phyloP scores from a whole-genome alignment of 2,888 invertebrate species.

The Drosophila multiciliata region DNA sequence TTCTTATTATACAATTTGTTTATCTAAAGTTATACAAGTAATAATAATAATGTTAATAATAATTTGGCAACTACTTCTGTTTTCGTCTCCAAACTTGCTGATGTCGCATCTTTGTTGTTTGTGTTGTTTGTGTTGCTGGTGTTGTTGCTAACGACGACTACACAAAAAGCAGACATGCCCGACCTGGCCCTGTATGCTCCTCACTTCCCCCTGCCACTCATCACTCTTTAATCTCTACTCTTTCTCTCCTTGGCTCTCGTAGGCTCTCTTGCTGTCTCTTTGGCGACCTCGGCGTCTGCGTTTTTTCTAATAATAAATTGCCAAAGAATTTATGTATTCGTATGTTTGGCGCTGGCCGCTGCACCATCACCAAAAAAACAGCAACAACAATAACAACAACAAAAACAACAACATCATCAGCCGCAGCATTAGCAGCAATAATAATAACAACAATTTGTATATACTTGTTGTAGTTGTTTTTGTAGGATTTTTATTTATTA shows the following conservation, averaged over 20 bases:
- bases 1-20: slow-evolving; percentile 49
- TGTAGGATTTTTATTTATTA: slow-evolving; percentile 53
- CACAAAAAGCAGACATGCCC: slow-evolving; percentile 32
- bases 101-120: slow-evolving; percentile 3
- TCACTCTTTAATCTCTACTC: background rate
- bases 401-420: slow-evolving; percentile 25
- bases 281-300: slow-evolving; percentile 66
- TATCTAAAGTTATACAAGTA: slow-evolving; percentile 56
- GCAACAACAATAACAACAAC: slow-evolving; percentile 19
- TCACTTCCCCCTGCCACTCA: background rate
- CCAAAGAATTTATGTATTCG: slow-evolving; percentile 69
- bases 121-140: slow-evolving; percentile 34
- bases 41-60: slow-evolving; percentile 70
- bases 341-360: slow-evolving; percentile 55
- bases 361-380: slow-evolving; percentile 45
- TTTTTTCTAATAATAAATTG: slow-evolving; percentile 77
- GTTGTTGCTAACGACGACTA: slow-evolving; percentile 53
- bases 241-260: background rate
- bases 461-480: slow-evolving; percentile 25
- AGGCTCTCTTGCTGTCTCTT: slow-evolving; percentile 7
- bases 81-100: background rate
- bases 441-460: slow-evolving; percentile 27
- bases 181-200: slow-evolving; percentile 17
- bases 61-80: slow-evolving; percentile 63
- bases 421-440: slow-evolving; percentile 5